phyloP scores from a whole-genome alignment of 2,113 vertebrate species.

The Acinonyx jubatus region DNA sequence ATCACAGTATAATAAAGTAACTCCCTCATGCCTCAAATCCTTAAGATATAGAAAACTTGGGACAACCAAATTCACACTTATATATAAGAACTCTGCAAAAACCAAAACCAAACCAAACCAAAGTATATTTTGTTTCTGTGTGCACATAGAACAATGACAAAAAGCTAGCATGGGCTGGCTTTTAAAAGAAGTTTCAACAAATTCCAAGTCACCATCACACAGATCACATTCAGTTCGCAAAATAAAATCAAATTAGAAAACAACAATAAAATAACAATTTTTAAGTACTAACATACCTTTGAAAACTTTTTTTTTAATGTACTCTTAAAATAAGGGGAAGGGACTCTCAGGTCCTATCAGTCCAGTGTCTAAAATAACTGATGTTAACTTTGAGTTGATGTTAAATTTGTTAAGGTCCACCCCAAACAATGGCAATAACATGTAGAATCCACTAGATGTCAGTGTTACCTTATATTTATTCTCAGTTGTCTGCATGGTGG shows the following conservation, averaged over 20 bases:
- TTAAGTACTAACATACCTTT: neutral
- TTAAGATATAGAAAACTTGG: neutral
- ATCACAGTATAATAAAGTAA: neutral
- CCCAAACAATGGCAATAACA: slow-evolving; percentile 2
- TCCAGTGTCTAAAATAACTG: neutral
- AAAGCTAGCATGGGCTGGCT: neutral
- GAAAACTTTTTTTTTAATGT: neutral
- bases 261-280: neutral
- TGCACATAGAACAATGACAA: neutral
- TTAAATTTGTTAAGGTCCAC: neutral
- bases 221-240: neutral
- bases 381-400: no score
- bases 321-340: neutral
- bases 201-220: neutral
- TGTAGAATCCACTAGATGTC: slow-evolving; percentile 38
- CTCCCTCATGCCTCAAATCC: neutral
- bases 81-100: neutral
- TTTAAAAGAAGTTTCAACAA: slow-evolving; percentile 38
- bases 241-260: slow-evolving; percentile 6
- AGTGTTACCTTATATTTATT: slow-evolving; percentile 38
- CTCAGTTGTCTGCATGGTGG: neutral
- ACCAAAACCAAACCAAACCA: neutral
- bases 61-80: neutral
- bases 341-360: neutral
- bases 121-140: neutral